Conservation (phyloP, 2,888 invertebrate genomes). For the Sarcophaga rosellei region DNA sequence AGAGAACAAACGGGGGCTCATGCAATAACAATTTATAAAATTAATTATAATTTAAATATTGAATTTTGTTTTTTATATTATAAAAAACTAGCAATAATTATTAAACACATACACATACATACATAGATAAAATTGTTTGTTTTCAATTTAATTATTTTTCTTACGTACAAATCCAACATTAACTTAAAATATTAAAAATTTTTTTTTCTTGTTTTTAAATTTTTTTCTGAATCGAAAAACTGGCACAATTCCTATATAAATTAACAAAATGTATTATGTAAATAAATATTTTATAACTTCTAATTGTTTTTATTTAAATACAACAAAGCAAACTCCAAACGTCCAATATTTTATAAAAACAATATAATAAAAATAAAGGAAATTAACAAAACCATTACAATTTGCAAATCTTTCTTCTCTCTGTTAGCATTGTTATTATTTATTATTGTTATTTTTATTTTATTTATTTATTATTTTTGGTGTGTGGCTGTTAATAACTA, state of each 20-base stretch:
- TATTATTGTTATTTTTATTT: too few species aligned
- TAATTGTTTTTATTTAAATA: slow-evolving; percentile 35
- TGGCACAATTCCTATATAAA: slow-evolving; percentile 46
- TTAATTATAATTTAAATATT: not conserved
- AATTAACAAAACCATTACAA: not conserved
- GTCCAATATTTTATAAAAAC: slow-evolving; percentile 64
- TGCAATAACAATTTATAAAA: slow-evolving; percentile 42
- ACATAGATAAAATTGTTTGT: not conserved
- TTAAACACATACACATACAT: not conserved
- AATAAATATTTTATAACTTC: slow-evolving; percentile 47
- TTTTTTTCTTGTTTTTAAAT: not conserved
- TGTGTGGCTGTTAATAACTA: not conserved
- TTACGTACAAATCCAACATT: slow-evolving; percentile 50
- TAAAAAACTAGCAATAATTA: slow-evolving; percentile 12
- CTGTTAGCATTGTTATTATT: too few species aligned
- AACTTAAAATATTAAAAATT: not conserved
- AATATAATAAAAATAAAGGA: not conserved
- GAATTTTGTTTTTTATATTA: too few species aligned
- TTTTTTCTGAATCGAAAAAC: slow-evolving; percentile 14
- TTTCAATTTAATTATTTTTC: slow-evolving; percentile 26
- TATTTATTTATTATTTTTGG: too few species aligned
- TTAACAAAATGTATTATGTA: slow-evolving; percentile 47
- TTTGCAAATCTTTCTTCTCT: too few species aligned
- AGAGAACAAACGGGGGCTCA: slow-evolving; percentile 46
- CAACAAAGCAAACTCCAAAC: slow-evolving; percentile 47